Evolutionary conservation across 2,113 vertebrate species (phyloP), one percentile per base, ranked within the genome.

Genomic region (Pholis gunnellus): DNA sequence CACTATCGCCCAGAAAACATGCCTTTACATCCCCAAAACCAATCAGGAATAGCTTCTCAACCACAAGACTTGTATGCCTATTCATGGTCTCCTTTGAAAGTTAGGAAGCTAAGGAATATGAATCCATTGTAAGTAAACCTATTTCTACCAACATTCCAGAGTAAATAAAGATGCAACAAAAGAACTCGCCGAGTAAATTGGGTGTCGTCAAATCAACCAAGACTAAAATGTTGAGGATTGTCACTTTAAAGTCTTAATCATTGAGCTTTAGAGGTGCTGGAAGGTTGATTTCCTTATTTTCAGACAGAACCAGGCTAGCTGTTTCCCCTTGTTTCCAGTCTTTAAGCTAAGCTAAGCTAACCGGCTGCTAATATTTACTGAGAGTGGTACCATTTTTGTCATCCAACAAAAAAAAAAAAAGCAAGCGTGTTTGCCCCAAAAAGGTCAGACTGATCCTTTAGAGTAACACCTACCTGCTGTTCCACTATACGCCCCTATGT

Each of bases 401-500:
- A 31, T 31, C 27, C 20, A 11, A 48, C 17, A 11, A 50, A 50
- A 18, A 6, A 7, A 17, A 48, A 17, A 6, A 1, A 48, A 48
- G 17, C 34, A 34, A 34, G 4, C 5, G 34, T 34, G 34, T 34
- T 34, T 31, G 31, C 9, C 15, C 9, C 54, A 11, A 31, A 71
- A 56, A 46, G 42, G 10, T 63, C 6, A 2, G 54, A 42, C 22
- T 29, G 4, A 13, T 72, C 25, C 14, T 59, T 67, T 59, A 48
- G 57, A 71, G 42, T 22, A 14, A 14, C 1, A 7, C 84, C 6
- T 81, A 99, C 98, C 98, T 92, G 98, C 98, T 0, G 97, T 97
- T 54, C 98, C 98, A 1, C 95, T 98, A 88, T 97, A 99, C 0
- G 93, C 93, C 0, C 98, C 97, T 38, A 98, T 92, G 17, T 92